Evolutionary conservation across 2,888 invertebrate species (phyloP), one percentile per base, ranked within the genome.

Genomic region (Fragum fragum): DNA sequence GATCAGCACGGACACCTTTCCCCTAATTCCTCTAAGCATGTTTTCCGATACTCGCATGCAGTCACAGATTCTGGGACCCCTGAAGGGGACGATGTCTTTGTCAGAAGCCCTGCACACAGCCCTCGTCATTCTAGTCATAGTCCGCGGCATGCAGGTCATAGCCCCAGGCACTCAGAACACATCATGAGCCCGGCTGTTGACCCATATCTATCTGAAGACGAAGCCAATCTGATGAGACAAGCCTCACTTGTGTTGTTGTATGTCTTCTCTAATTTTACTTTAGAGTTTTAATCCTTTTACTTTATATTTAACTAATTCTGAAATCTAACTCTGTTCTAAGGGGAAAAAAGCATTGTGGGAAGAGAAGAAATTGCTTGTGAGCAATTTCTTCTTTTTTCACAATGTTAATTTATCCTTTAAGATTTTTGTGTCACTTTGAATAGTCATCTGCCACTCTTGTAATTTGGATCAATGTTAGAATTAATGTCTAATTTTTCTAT

Each of bases 181-280:
- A 74, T 83, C 28, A 79, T 81, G 42, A 89, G 87, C 70, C 89
- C 87, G 7, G 66, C 66, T 42, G 82, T 89, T 29, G 92, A 91
- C 72, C 80, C 80, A 7, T 85, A 84, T 83, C 76, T 91, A 69
- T 89, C 90, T 1, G 89, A 88, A 36, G 88, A 87, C 39, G 93
- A 94, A 29, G 91, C 91, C 21, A 87, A 81, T 68, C 92, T 92
- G 72, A 90, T 94, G 75, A 90, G 92, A 74, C 88, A 90, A 76
- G 93, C 94, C 26, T 88, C 86, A 57, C 87, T 85, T 61, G 90
- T 93, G 57, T 79, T 93, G 81, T 90, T 91, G 93, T 92, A 92
- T 87, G 90, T 91, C 80, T 75, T 74, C 69, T 52, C 32, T 36
- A 3, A 36, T 57, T 18, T 28, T 36, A 29, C 32, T 61, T 14